phyloP scores from a whole-genome alignment of 2,113 vertebrate genomes.

The Ovibos moschatus region DNA sequence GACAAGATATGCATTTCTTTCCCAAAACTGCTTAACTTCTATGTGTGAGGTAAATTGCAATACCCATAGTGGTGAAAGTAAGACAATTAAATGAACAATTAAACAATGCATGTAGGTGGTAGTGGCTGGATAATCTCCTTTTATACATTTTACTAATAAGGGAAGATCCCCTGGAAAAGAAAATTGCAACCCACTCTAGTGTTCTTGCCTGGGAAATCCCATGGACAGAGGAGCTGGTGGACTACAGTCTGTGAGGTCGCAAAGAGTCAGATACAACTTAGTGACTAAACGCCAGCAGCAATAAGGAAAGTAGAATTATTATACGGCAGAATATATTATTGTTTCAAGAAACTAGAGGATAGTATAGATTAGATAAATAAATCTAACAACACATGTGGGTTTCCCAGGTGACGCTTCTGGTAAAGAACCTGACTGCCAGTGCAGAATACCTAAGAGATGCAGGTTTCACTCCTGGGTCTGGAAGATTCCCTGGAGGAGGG shows the following conservation, averaged over 20 bases:
- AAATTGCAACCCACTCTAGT: background rate
- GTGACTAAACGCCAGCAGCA: background rate
- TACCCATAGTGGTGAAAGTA: background rate
- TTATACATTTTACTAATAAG: background rate
- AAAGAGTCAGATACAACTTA: background rate
- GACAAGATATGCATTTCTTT: background rate
- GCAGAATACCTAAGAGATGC: background rate
- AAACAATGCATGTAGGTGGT: background rate
- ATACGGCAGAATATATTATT: background rate
- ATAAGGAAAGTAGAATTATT: background rate
- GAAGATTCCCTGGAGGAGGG: background rate
- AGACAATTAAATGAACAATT: background rate
- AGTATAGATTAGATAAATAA: background rate
- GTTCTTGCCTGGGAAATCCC: background rate
- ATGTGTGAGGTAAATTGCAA: background rate
- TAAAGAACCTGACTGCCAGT: background rate
- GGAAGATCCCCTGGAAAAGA: background rate
- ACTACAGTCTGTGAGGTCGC: fast-evolving
- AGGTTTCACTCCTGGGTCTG: background rate
- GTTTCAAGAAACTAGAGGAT: background rate
- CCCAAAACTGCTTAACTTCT: background rate
- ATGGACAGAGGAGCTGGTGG: background rate
- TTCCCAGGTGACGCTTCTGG: background rate
- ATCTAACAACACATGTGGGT: background rate
- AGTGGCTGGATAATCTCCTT: background rate